Base-by-base conservation (phyloP, 2,888 invertebrate species). In the Oscheius sp. region DNA sequence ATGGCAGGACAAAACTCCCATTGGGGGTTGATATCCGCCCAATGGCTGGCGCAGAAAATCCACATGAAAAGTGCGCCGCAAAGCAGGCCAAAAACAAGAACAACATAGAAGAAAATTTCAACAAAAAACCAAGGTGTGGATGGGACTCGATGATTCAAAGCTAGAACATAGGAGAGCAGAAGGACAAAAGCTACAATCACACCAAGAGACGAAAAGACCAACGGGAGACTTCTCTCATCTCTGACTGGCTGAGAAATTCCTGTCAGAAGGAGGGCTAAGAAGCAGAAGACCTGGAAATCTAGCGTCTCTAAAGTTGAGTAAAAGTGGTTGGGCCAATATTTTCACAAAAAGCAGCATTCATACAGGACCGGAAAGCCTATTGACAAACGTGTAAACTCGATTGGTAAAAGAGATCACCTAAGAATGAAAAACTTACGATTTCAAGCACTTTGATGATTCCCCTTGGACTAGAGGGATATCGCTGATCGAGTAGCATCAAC, bases 1-100 rank as follows among this genome's bases (percentile, higher is more conserved):
- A 83, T 52, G 0, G 75, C 63, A 0, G 83, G 81, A 67, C 79
- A 69, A 3, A 74, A 76, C 3, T 79, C 76, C 83, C 83, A 83
- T 2, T 71, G 75, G 5, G 83, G 83, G 58, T 83, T 83, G 46
- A 74, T 70, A 20, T 73, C 67, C 1, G 81, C 66, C 83, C 83
- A 83, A 69, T 83, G 78, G 25, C 66, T 67, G 8, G 79, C 79
- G 39, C 76, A 77, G 61, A 80, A 77, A 3, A 81, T 68, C 57
- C 71, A 75, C 79, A 83, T 78, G 34, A 75, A 57, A 12, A 80
- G 64, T 15, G 71, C 75, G 6, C 81, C 72, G 10, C 76, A 66
- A 17, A 82, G 65, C 3, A 81, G 73, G 12, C 77, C 75, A n/a
- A 75, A 67, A 8, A 74, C 68, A 29, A 76, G 66, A 6, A 74